A percentile compares a stretch with the other conserved stretches of the same genome.
phyloP scores from a whole-genome alignment of 1,140 invertebrate species.

The Antheraea pernyi region DNA sequence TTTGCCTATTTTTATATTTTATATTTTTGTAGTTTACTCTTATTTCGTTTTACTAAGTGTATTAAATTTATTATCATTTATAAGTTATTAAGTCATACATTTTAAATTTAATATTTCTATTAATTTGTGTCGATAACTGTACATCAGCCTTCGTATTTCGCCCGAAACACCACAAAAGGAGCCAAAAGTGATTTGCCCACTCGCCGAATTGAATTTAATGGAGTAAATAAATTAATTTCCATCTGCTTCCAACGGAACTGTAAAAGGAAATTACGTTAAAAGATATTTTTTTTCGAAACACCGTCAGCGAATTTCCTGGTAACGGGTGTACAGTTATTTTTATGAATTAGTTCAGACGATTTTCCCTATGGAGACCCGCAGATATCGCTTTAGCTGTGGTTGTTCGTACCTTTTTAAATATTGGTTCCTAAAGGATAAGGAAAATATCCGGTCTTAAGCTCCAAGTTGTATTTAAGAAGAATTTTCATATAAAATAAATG shows the following conservation, averaged over 20 bases:
- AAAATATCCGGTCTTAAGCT: too few relatives aligned
- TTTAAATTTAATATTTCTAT: neutral
- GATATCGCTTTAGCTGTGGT: neutral
- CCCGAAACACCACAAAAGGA: slow-evolving; percentile 9
- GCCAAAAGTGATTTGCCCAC: slow-evolving; percentile 17
- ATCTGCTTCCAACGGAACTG: slow-evolving; percentile 14
- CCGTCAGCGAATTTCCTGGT: neutral
- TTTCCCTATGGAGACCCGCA: slow-evolving; percentile 4
- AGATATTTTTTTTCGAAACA: slow-evolving; percentile 16
- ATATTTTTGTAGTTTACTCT: too few relatives aligned
- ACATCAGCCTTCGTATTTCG: slow-evolving; percentile 1
- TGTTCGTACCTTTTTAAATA: neutral
- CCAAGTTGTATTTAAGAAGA: too few relatives aligned
- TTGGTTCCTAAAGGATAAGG: neutral
- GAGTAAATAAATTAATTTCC: slow-evolving; percentile 29
- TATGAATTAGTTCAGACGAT: neutral
- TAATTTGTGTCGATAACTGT: neutral
- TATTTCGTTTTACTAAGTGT: too few relatives aligned
- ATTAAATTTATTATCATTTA: too few relatives aligned
- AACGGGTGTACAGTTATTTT: neutral
- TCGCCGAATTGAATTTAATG: slow-evolving; percentile 26
- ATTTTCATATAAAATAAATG: too few relatives aligned
- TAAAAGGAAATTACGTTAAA: slow-evolving; percentile 21
- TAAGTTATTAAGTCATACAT: too few relatives aligned
- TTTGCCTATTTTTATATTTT: too few relatives aligned